Base-by-base conservation (phyloP, 2,888 invertebrate species). In the Noctua comes region DNA sequence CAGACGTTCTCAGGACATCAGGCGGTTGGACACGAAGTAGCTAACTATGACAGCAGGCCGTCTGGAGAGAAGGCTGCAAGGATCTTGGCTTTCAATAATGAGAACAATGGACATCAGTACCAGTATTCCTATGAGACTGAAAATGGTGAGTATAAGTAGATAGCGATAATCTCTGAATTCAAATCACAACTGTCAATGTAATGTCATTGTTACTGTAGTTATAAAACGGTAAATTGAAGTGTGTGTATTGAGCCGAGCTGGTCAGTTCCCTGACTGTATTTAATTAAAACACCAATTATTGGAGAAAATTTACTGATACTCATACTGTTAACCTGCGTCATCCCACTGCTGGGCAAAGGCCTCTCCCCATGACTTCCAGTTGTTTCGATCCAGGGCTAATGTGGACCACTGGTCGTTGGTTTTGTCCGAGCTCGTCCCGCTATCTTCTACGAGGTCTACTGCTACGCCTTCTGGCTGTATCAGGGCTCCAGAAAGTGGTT, bases 111-210 rank as follows among this genome's bases (percentile, higher is more conserved):
- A 0, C 95, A 96, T 62, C 92, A 92, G 62, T 97, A 96, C 76
- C 91, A 94, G 40, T 95, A 95, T 79, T 96, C 97, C 36, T 98
- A 97, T 91, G 97, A 97, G 88, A 98, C 98, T 83, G 98, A 97
- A 86, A 98, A 98, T 91, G 97, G 97, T 96, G 79, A 92, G 89
- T 24, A 16, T 36, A 36, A 65, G 24, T 16, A 64, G 5, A 64
- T 18, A 24, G 24, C 24, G 36, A 8, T 24, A 24, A 36, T 24
- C 11, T 3, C 1, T 36, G 4, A 64, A 21, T 36, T 36, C 36
- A 36, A 64, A 64, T 36, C 24, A 11, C 2, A 64, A 36, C 40
- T 36, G 21, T 1, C 21, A 51, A 16, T 46, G 46, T 46, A 16
- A 46, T n/a, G n/a, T 54, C 57, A 59, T 7, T 27, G 59, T n/a